Evolutionary conservation across 2,797 vertebrate genomes (phyloP), one percentile per base, ranked within the genome.

Genomic region (Sarcoramphus papa): DNA sequence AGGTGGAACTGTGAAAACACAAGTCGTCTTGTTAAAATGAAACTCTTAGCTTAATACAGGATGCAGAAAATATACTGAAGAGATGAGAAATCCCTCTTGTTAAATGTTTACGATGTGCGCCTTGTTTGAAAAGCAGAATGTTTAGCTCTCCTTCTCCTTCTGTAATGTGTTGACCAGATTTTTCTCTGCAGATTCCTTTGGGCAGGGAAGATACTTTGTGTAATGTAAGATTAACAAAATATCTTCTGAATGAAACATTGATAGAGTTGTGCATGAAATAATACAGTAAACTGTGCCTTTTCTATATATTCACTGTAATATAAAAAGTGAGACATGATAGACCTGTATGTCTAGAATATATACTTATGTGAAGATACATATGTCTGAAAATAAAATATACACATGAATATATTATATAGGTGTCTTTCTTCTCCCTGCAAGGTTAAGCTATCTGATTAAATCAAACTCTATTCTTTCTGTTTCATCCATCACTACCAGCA

Each of bases 371-470:
- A 57, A 48, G 62, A 82, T 37, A 70, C 72, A 83, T 93, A 75
- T 69, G 53, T 83, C 81, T 94, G 84, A 76, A 93, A 94, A 85
- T 65, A 94, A 96, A 95, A 93, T 90, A 91, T 43, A 87, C 59
- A 56, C 35, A 62, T 30, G 72, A 94, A 87, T 90, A 91, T 60
- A 64, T 92, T 91, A 78, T 88, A 73, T 65, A 87, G 78, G 64
- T 90, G 68, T 73, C 91, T 95, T 72, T 84, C 43, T 88, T 95
- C 65, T 93, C 65, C 40, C 35, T 80, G 57, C 76, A 97, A 94
- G 94, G 92, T 97, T 95, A 95, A 94, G 53, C 41, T 87, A 70
- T 72, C 60, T 94, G 96, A 95, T 95, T 95, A 94, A 96, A 92
- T 92, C 86, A 85, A 92, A 68, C 15, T 75, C 68, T 65, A 7